Evolutionary conservation across 1,140 invertebrate genomes (phyloP), one percentile per base, ranked within the genome.

Genomic region (Homarus americanus): DNA sequence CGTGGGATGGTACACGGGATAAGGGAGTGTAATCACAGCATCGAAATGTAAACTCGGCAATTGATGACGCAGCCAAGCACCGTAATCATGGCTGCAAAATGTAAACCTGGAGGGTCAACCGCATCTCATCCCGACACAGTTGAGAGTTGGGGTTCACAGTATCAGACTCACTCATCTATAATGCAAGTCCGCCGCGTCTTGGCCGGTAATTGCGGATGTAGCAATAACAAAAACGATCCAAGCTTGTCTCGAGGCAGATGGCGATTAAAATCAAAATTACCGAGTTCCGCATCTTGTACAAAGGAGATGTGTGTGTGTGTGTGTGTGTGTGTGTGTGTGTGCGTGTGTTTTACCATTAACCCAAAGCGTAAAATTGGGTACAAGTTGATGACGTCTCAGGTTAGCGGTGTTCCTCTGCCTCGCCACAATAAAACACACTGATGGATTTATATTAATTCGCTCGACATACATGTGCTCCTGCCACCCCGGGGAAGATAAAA

Each of bases 251-350:
- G 40, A 34, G 34, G 40, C 75, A 41, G 75, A 78, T 78, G 41
- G 75, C 17, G 75, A 78, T 78, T 78, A 78, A 78, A 40, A 78
- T 78, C 75, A 38, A 78, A 78, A 78, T 40, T 41, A 41, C 38
- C 36, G 75, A 78, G 75, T 78, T 78, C 75, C 75, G 75, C 44
- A 24, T 38, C 75, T 17, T 4, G 9, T 78, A 40, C 75, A 41
- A 24, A 78, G 38, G 17, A 12, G 34, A n/a, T 38, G 17, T 36
- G 24, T 17, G 15, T 34, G 36, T 72, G 12, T 34, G 32, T 75
- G 12, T 38, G 34, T 38, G 36, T 38, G 36, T 75, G 36, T 38
- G 5, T 75, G 17, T 12, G 34, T 12, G 3, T 38, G 12, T 40
- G 24, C 15, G 40, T 24, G 10, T 1, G 34, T 10, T 7, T 49